A percentile compares a stretch with the other conserved stretches of the same genome.
phyloP scores from a whole-genome alignment of 2,797 vertebrate genomes.

The Knipowitschia caucasica region DNA sequence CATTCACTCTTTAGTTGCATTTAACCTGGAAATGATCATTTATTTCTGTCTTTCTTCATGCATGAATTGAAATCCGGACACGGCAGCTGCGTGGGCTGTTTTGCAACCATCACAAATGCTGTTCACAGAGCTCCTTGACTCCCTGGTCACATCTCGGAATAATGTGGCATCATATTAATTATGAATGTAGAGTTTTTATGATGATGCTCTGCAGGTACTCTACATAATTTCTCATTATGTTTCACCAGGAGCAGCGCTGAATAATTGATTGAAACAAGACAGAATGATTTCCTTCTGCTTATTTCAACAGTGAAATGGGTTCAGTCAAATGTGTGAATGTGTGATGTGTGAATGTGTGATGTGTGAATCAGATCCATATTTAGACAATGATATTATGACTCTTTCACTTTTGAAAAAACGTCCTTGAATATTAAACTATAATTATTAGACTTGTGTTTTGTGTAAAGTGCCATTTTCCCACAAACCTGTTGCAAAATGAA shows the following conservation, averaged over 20 bases:
- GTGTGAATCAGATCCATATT: no score
- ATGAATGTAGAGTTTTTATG: conserved; percentile 60
- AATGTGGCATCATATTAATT: conserved; percentile 44
- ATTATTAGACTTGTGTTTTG: no score
- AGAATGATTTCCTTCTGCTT: conserved; percentile 18
- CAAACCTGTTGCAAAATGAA: no score
- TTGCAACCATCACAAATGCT: conserved; percentile 27
- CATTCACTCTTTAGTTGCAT: no score
- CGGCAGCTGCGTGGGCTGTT: conserved; percentile 22
- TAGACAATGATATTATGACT: no score
- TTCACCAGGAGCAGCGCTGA: conserved; percentile 41
- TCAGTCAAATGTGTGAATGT: neutral
- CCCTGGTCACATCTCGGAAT: conserved; percentile 13
- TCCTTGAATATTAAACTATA: no score
- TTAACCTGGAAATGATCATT: no score
- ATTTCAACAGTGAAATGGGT: neutral
- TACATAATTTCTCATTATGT: conserved; percentile 55
- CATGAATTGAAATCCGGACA: conserved; percentile 59
- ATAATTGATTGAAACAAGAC: conserved; percentile 44
- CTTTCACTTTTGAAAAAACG: no score
- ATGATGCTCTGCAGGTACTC: conserved; percentile 56
- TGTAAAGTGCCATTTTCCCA: no score
- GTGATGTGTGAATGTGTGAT: neutral
- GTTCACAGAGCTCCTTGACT: no score
- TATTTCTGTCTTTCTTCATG: conserved; percentile 54